These are phyloP conservation scores for Hystrix cristata DNA, from an alignment of 2,113 vertebrate genomes.

Conservation along the genomic window DNA sequence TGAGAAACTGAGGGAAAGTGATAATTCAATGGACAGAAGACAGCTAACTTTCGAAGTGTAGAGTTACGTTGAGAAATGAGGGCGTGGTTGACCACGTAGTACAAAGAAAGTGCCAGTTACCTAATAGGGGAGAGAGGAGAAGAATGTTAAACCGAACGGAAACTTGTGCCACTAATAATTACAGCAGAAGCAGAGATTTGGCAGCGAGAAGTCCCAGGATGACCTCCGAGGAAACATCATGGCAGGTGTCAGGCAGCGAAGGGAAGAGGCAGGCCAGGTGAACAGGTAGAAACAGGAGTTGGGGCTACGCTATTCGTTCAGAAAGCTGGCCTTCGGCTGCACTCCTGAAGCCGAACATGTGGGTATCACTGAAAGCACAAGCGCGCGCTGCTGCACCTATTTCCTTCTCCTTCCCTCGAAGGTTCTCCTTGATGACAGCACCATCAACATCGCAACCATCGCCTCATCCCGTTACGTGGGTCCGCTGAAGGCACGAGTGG, in stretches of 20 bases:
- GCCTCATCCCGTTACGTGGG: constrained; percentile 90
- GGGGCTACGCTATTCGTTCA: background rate
- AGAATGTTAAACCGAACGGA: background rate
- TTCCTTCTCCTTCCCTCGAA: constrained; percentile 70
- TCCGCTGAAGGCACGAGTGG: constrained; percentile 89
- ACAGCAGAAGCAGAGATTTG: background rate
- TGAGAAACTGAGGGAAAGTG: background rate
- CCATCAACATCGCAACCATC: constrained; percentile 89
- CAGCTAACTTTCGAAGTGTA: background rate
- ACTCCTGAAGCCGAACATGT: background rate
- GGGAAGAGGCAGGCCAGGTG: background rate
- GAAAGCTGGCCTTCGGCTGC: background rate
- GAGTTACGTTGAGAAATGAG: constrained; percentile 3
- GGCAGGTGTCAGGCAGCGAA: background rate
- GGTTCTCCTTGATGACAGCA: constrained; percentile 92
- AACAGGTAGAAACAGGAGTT: background rate
- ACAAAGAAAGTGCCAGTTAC: background rate
- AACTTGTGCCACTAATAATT: background rate
- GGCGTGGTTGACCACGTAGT: background rate
- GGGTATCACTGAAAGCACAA: background rate
- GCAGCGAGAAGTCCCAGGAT: background rate
- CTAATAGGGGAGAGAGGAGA: background rate
- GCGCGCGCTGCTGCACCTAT: background rate
- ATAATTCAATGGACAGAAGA: background rate
- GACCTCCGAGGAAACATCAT: background rate